Evolutionary conservation across 2,888 invertebrate genomes (phyloP).

Genomic region (Therioaphis trifolii): DNA sequence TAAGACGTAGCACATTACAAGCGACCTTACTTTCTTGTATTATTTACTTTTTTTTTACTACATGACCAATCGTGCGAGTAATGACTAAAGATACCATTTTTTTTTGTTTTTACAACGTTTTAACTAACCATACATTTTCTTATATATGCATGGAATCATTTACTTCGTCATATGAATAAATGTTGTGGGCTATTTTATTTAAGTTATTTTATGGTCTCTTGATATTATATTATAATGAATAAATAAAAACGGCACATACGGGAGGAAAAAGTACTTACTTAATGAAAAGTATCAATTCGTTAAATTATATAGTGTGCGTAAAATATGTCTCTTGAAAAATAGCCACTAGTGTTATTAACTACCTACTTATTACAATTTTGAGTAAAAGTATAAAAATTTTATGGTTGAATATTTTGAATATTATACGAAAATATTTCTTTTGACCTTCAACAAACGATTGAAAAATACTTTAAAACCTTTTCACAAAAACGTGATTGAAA

Average conservation of each 20-base stretch:
- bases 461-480: too few species aligned
- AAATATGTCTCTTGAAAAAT: background rate
- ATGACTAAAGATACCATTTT: background rate
- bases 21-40: slow-evolving; percentile 1
- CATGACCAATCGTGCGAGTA: background rate
- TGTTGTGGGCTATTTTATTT: background rate
- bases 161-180: slow-evolving; percentile 9
- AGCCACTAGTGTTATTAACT: background rate
- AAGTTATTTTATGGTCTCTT: slow-evolving; percentile 6
- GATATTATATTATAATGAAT: background rate
- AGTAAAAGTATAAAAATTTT: background rate
- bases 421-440: background rate
- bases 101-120: background rate
- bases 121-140: background rate
- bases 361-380: background rate
- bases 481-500: too few species aligned
- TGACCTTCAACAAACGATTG: background rate
- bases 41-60: background rate
- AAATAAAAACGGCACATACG: background rate
- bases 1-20: too few species aligned
- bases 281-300: background rate
- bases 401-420: background rate
- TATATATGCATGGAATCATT: background rate
- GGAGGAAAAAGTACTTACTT: background rate
- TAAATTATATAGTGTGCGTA: background rate